Percentiles rank a stretch among this genome's conserved stretches.
phyloP scores from a whole-genome alignment of 1,140 invertebrate species.

The Apis dorsata region DNA sequence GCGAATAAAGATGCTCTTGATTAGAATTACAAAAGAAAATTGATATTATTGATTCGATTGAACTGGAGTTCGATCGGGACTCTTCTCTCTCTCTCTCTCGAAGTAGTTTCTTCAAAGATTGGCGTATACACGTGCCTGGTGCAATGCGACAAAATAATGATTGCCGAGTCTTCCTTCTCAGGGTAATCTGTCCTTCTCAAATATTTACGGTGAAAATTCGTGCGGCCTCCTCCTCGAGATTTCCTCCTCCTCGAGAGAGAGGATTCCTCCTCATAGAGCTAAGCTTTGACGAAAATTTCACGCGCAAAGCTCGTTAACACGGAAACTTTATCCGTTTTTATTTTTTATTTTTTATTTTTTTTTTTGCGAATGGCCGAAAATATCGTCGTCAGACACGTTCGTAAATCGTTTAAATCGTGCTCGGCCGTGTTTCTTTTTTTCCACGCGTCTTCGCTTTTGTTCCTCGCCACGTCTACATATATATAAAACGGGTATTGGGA shows the following conservation, averaged over 20 bases:
- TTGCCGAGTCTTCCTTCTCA: constrained; percentile 13
- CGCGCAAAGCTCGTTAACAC: not conserved
- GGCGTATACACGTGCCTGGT: constrained; percentile 37
- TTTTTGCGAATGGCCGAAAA: not conserved
- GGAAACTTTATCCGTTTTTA: not conserved
- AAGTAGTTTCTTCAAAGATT: constrained; percentile 18
- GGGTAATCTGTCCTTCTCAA: constrained; percentile 25
- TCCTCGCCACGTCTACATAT: not conserved
- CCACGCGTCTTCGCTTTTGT: constrained; percentile 7
- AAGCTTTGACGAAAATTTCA: not conserved
- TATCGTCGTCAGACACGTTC: not conserved
- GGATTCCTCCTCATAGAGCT: no score
- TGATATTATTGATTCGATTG: constrained; percentile 3
- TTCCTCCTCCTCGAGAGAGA: not conserved
- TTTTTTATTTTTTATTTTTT: no score
- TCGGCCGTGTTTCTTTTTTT: not conserved
- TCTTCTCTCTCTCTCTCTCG: no score
- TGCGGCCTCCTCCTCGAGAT: not conserved
- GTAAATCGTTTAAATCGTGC: constrained; percentile 14
- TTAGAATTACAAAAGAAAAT: not conserved
- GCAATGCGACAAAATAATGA: constrained; percentile 49
- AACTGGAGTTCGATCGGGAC: not conserved
- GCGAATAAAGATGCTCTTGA: no score
- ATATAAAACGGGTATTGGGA: not conserved
- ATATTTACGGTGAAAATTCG: constrained; percentile 41